Conservation (phyloP, 2,888 invertebrate species). For the Rutpela maculata region DNA sequence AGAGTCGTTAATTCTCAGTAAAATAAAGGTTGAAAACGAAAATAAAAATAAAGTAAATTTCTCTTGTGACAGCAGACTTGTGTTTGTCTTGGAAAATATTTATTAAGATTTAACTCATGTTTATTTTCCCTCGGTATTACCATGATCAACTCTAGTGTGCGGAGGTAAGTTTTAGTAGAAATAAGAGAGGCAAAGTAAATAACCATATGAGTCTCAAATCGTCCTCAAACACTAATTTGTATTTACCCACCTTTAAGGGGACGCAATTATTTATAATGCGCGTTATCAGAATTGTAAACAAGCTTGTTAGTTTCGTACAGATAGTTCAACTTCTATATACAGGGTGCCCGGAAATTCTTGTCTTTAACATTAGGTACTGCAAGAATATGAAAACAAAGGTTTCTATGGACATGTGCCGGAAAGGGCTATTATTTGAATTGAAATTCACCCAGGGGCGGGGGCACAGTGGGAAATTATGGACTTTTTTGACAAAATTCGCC, state of each 20-base stretch:
- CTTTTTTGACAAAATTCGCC: too few relatives aligned
- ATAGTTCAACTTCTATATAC: neutral
- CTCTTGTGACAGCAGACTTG: conserved; percentile 44
- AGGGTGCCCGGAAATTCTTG: too few relatives aligned
- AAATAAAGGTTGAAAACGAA: conserved; percentile 45
- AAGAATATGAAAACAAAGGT: too few relatives aligned
- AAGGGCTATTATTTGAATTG: too few relatives aligned
- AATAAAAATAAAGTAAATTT: conserved; percentile 52
- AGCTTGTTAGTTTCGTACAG: conserved; percentile 18
- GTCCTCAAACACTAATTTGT: conserved; percentile 68
- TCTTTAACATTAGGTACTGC: too few relatives aligned
- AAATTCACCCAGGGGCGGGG: too few relatives aligned
- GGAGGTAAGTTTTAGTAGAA: conserved; percentile 19
- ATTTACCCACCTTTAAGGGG: conserved; percentile 68
- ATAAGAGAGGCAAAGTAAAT: conserved; percentile 20
- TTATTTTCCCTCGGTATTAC: conserved; percentile 37
- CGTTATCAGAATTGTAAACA: conserved; percentile 19
- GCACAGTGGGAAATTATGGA: too few relatives aligned
- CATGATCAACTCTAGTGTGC: conserved; percentile 11
- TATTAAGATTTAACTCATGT: conserved; percentile 54
- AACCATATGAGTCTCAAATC: conserved; percentile 59
- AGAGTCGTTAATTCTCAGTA: conserved; percentile 52
- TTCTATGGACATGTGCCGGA: too few relatives aligned
- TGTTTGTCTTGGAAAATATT: conserved; percentile 47
- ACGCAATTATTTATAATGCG: conserved; percentile 38